These are phyloP conservation scores for Drosophila trichaetosa DNA, from an alignment of 2,888 invertebrate species.

Conservation along the genomic window DNA sequence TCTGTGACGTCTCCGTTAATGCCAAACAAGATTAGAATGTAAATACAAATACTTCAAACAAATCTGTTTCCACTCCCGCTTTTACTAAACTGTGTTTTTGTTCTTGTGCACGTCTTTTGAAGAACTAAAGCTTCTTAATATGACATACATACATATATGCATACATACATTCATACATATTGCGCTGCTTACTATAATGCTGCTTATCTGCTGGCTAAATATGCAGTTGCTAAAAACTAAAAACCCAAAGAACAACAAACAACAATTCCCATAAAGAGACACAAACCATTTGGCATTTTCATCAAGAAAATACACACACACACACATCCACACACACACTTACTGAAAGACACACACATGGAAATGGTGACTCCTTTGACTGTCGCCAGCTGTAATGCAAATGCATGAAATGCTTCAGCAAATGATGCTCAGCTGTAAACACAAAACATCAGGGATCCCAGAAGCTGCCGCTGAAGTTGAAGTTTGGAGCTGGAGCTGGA, in stretches of 20 bases:
- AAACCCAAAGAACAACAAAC: constrained; percentile 73
- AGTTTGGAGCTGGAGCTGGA: not conserved
- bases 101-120: not conserved
- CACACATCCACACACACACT: constrained; percentile 31
- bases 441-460: constrained; percentile 37
- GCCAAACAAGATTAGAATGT: not conserved
- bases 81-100: constrained; percentile 1
- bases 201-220: constrained; percentile 72
- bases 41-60: not conserved
- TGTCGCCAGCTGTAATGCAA: constrained; percentile 75
- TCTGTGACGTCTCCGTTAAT: not conserved
- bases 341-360: constrained; percentile 13
- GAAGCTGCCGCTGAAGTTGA: not conserved
- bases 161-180: not conserved
- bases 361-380: constrained; percentile 61
- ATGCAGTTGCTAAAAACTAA: constrained; percentile 65
- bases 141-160: not conserved
- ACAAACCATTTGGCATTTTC: constrained; percentile 80
- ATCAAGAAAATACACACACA: constrained; percentile 59
- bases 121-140: constrained; percentile 13
- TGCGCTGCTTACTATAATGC: constrained; percentile 45
- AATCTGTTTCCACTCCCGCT: not conserved
- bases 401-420: constrained; percentile 60
- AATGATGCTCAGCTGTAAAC: constrained; percentile 57
- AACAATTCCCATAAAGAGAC: constrained; percentile 80